Evolutionary conservation across 2,797 vertebrate genomes (phyloP).

Genomic region (Aeoliscus strigatus): DNA sequence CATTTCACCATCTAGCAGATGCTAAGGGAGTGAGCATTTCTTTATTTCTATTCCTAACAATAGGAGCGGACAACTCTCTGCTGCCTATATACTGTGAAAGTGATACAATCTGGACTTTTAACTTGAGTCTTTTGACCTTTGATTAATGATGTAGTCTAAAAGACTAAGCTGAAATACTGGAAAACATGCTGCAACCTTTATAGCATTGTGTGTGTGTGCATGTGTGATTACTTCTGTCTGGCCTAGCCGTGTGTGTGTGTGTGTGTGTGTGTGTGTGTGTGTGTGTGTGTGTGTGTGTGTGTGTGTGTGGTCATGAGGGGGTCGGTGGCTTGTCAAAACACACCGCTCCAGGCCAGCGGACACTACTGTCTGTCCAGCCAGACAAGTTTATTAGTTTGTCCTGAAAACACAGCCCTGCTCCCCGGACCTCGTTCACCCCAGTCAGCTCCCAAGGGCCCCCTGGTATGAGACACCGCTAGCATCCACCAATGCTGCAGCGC

Average conservation of each 20-base stretch:
- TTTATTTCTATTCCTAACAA: no score
- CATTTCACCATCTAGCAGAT: no score
- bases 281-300: conserved; percentile 16
- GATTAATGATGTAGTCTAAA: no score
- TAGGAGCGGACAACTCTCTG: no score
- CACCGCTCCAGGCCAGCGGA: conserved; percentile 36
- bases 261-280: conserved; percentile 12
- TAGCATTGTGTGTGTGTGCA: neutral
- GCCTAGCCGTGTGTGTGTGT: conserved; percentile 9
- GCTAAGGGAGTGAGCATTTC: no score
- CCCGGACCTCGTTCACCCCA: conserved; percentile 42
- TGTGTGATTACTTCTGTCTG: conserved; percentile 5
- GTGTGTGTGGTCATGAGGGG: conserved; percentile 31
- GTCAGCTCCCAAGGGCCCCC: conserved; percentile 47
- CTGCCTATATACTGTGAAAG: no score
- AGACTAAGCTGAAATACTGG: no score
- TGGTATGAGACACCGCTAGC: conserved; percentile 59
- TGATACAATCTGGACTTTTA: no score
- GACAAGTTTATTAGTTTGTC: conserved; percentile 75
- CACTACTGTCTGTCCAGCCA: conserved; percentile 64
- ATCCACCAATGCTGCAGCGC: conserved; percentile 33
- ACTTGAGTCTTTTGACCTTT: no score
- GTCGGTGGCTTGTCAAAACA: conserved; percentile 67
- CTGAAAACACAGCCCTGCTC: conserved; percentile 55
- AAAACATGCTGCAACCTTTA: no score